phyloP scores from a whole-genome alignment of 2,888 invertebrate species.

The Tetramorium bicarinatum region DNA sequence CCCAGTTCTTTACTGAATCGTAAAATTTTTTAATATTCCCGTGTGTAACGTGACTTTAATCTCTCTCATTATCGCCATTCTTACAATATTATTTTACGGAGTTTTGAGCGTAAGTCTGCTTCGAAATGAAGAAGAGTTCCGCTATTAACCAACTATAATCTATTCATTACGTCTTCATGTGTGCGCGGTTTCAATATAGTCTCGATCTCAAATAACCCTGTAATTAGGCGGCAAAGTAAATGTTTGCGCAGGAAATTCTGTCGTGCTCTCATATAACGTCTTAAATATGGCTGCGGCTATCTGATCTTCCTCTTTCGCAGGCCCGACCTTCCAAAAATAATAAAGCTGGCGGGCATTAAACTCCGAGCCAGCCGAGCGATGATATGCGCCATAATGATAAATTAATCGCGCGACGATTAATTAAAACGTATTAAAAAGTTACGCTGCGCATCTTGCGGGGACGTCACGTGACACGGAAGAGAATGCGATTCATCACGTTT shows the following conservation, averaged over 20 bases:
- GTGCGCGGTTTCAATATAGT: conserved; percentile 23
- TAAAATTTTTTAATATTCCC: neutral
- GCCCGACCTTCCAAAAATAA: conserved; percentile 35
- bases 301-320: conserved; percentile 19
- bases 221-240: conserved; percentile 51
- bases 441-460: conserved; percentile 46
- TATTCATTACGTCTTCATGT: conserved; percentile 34
- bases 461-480: conserved; percentile 66
- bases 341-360: conserved; percentile 40
- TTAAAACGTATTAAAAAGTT: conserved; percentile 79
- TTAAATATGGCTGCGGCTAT: conserved; percentile 30
- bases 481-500: conserved; percentile 83
- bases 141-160: conserved; percentile 5
- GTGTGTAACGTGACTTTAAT: neutral
- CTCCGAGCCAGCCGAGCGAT: conserved; percentile 11
- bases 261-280: conserved; percentile 33
- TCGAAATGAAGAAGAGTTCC: neutral
- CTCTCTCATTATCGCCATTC: neutral
- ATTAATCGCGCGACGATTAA: conserved; percentile 82
- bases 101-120: neutral
- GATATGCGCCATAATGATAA: conserved; percentile 72
- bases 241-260: conserved; percentile 35
- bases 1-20: neutral
- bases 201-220: conserved; percentile 19
- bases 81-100: neutral